Base-by-base conservation (phyloP, 1,140 invertebrate genomes). In the Aphis gossypii region DNA sequence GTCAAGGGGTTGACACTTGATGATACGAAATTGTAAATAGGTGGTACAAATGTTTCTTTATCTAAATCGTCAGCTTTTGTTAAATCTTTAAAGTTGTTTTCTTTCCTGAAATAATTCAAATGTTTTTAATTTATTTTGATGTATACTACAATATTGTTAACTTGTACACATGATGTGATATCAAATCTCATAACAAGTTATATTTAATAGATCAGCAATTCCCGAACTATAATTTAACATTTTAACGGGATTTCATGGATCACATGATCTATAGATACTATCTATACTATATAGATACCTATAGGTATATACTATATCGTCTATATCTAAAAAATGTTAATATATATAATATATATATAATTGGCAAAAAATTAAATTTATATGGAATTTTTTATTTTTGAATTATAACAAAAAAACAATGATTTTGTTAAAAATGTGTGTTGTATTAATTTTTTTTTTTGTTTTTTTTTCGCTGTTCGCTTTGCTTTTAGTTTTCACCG, bases 11-110 rank as follows among this genome's bases (percentile, higher is more conserved):
- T 96, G 46, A 97, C 96, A 20, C 95, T 95, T 30, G 96, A 97
- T 23, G 97, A 97, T 21, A 97, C 97, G 94, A 96, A 97, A 95
- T 97, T 97, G 95, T 97, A 97, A 60, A 97, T 96, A 7, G 96
- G 95, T 87, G 87, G 68, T 4, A 3, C 9, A 35, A 48, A 92
- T 18, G 30, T 0, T 83, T 83, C n/a, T 25, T 35, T 30, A 9
- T 46, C 51, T 35, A 8, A 48, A 41, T 18, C 30, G 25, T 90
- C 54, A 18, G 11, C 8, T 20, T 90, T 41, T 2, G 54, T 35
- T 2, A 18, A 20, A 1, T 60, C 23, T 1, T 56, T 90, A 21
- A 11, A 41, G 9, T 14, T 18, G 3, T 90, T 90, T 0, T 90
- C 38, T 14, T 44, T 68, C 88, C 88, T 90, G 44, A 11, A 90